phyloP scores from a whole-genome alignment of 1,140 invertebrate genomes.

The Cydia pomonella region DNA sequence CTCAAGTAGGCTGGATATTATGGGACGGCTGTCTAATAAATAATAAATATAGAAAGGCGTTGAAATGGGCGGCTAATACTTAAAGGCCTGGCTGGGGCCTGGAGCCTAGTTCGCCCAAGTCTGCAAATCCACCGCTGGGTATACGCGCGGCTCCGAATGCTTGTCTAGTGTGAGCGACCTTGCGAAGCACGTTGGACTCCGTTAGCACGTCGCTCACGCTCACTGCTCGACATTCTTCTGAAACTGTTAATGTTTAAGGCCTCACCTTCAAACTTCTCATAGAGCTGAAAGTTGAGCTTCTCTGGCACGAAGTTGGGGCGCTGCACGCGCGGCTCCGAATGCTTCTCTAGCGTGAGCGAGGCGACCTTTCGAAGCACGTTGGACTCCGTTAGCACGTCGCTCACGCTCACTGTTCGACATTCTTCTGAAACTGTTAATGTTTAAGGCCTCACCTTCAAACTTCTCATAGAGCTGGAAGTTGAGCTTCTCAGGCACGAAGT shows the following conservation, averaged over 20 bases:
- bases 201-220: slow-evolving; percentile 64
- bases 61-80: too few species aligned
- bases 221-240: slow-evolving; percentile 64
- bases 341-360: slow-evolving; percentile 88
- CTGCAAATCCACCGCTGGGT: too few species aligned
- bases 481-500: slow-evolving; percentile 91
- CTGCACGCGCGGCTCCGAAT: slow-evolving; percentile 81
- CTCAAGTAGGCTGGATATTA: too few species aligned
- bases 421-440: slow-evolving; percentile 51
- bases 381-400: slow-evolving; percentile 77
- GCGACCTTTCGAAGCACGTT: slow-evolving; percentile 91
- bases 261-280: slow-evolving; percentile 95
- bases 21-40: too few species aligned
- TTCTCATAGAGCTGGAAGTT: slow-evolving; percentile 92
- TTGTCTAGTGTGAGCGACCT: slow-evolving; percentile 90
- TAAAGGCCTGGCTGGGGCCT: too few species aligned
- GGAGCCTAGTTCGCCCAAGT: too few species aligned
- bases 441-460: slow-evolving; percentile 89
- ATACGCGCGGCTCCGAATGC: slow-evolving; percentile 82
- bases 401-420: slow-evolving; percentile 64
- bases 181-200: slow-evolving; percentile 88
- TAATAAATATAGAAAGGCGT: too few species aligned
- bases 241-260: slow-evolving; percentile 36
- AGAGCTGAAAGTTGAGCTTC: slow-evolving; percentile 90
- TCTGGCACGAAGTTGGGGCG: slow-evolving; percentile 90